These are phyloP conservation scores for Lagocephalus sceleratus DNA, from an alignment of 2,797 vertebrate species.

Conservation along the genomic window DNA sequence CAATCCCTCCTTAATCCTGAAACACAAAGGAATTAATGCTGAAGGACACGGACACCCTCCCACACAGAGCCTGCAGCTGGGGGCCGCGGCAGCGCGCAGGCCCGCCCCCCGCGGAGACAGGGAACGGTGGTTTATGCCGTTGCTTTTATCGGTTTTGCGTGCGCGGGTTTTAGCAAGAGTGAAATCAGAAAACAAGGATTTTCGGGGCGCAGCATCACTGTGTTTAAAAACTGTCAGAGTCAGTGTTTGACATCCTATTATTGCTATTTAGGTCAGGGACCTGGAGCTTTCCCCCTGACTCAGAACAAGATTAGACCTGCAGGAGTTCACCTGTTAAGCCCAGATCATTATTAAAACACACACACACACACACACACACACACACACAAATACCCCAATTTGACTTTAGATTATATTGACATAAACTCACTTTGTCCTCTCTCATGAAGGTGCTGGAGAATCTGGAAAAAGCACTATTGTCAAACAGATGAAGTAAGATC, in stretches of 20 bases:
- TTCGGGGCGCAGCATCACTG: background rate
- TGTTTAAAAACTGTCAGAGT: conserved; percentile 2
- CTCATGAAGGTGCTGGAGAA: conserved; percentile 88
- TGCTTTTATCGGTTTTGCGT: no score
- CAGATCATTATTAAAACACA: background rate
- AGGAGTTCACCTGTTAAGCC: background rate
- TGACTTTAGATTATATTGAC: background rate
- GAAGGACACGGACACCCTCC: conserved; percentile 37
- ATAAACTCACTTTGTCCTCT: conserved; percentile 16
- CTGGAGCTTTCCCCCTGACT: conserved; percentile 34
- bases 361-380: conserved; percentile 1
- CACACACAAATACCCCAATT: background rate
- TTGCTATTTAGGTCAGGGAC: conserved; percentile 62
- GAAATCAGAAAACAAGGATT: no score
- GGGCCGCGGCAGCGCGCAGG: background rate
- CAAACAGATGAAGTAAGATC: conserved; percentile 99
- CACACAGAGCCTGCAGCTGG: background rate
- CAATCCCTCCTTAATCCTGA: conserved; percentile 67
- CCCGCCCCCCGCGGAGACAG: no score
- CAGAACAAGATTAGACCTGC: conserved; percentile 56
- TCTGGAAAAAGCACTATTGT: conserved; percentile 98
- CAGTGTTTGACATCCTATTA: conserved; percentile 7
- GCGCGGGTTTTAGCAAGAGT: no score
- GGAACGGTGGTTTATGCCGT: no score
- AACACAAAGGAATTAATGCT: conserved; percentile 55